These are phyloP conservation scores for Ametastegia equiseti DNA, from an alignment of 2,888 invertebrate genomes.

Conservation along the genomic window DNA sequence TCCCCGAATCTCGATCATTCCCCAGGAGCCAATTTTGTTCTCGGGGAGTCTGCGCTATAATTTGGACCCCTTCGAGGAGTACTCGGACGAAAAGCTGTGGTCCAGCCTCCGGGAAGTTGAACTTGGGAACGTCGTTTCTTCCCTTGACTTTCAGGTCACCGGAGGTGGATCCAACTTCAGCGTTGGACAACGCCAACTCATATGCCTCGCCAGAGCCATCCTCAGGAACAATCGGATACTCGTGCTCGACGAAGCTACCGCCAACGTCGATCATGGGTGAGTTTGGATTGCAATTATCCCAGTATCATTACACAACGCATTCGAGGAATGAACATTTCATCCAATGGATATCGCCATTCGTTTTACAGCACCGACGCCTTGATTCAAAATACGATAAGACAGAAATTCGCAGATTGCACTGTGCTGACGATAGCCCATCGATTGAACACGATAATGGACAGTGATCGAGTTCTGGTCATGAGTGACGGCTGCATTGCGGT, in stretches of 20 bases:
- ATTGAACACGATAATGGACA: constrained; percentile 95
- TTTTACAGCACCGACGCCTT: constrained; percentile 77
- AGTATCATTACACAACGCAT: neutral
- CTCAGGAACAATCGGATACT: constrained; percentile 81
- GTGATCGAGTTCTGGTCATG: constrained; percentile 92
- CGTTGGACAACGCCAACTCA: constrained; percentile 83
- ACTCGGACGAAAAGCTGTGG: constrained; percentile 83
- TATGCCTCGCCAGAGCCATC: constrained; percentile 83
- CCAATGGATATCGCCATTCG: too few species aligned
- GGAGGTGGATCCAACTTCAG: constrained; percentile 81
- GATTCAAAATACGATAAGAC: constrained; percentile 80
- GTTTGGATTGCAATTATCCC: neutral
- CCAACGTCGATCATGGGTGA: constrained; percentile 83
- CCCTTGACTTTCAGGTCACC: constrained; percentile 78
- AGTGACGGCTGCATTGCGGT: constrained; percentile 85
- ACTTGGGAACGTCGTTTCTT: constrained; percentile 77
- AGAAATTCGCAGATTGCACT: constrained; percentile 79
- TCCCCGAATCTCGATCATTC: constrained; percentile 88
- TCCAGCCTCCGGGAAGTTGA: constrained; percentile 80
- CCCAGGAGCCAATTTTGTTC: constrained; percentile 83
- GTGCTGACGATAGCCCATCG: constrained; percentile 88
- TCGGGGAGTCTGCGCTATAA: constrained; percentile 84
- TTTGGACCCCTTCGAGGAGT: constrained; percentile 83
- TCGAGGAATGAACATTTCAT: too few species aligned
- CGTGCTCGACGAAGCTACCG: constrained; percentile 84